Base-by-base conservation (phyloP, 2,888 invertebrate species). In the Ennomos erosarius region DNA sequence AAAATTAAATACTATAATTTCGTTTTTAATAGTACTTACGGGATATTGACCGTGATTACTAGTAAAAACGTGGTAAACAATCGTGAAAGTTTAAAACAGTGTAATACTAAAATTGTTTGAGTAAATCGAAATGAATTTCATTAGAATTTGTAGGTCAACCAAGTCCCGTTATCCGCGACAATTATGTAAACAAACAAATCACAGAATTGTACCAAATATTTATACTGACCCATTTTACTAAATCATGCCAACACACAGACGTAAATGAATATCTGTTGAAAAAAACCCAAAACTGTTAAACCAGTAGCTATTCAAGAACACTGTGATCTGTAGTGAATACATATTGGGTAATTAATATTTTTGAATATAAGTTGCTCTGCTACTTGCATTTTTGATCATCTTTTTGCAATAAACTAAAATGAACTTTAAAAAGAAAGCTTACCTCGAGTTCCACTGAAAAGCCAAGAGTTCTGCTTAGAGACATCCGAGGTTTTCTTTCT, bases 391-490 rank as follows among this genome's bases (percentile, higher is more conserved):
- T 26, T 26, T 26, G 26, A 6, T 4, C 26, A 6, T 26, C 26
- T 26, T 4, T n/a, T 26, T 26, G 26, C 26, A 26, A 26, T 6
- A 5, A 26, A 26, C 6, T 12, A 37, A n/a, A 52, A 52, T 9
- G 10, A 51, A 53, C 38, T 26, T 44, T 26, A 26, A 26, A 5
- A 26, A 48, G 56, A 54, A 34, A 59, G 74, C 89, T 85, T 57
- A 90, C 90, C 90, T 86, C 75, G 81, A 42, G 82, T 78, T 55
- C 78, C 81, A 63, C 88, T 87, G 74, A 90, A 91, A 53, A 89
- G 82, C 92, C 92, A 92, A 43, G 89, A 88, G 54, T 87, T 90
- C 42, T 84, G 84, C 53, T 87, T 90, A 35, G 74, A 71, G 0
- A 84, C 71, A 35, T 91, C 90, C 1, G 84, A 74, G 65, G 75